A percentile compares a stretch with the other conserved stretches of the same genome.
phyloP scores from a whole-genome alignment of 1,140 invertebrate species.

The Cydia splendana region DNA sequence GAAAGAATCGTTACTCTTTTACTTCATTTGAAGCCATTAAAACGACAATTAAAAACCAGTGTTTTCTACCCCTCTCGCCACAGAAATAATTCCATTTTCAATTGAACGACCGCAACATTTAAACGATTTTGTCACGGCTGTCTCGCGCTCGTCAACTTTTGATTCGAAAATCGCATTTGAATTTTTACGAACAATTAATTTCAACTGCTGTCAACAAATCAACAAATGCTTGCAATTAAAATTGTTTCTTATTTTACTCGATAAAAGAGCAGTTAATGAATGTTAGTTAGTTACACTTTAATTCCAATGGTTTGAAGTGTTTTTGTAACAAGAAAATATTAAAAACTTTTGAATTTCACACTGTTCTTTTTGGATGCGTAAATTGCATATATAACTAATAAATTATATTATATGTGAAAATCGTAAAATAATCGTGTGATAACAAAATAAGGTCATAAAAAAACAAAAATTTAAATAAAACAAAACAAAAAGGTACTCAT shows the following conservation, averaged over 20 bases:
- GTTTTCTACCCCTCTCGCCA: not conserved
- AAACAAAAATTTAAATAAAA: no score
- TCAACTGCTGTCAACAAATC: constrained; percentile 19
- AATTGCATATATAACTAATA: no score
- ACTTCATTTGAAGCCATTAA: no score
- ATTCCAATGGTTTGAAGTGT: not conserved
- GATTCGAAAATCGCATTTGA: not conserved
- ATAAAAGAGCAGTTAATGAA: not conserved
- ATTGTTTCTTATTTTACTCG: constrained; percentile 15
- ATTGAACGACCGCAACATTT: not conserved
- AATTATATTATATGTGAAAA: no score
- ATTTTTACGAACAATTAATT: constrained; percentile 17
- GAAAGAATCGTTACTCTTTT: no score
- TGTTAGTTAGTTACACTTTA: not conserved
- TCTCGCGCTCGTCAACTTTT: constrained; percentile 20
- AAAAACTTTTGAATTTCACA: no score
- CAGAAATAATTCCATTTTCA: not conserved
- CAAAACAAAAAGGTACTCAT: no score
- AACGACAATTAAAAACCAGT: not conserved
- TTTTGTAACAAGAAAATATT: no score
- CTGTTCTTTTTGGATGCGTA: no score
- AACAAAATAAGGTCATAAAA: no score
- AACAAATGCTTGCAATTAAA: constrained; percentile 28
- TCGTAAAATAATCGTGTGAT: no score
- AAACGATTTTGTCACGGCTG: constrained; percentile 2